A percentile compares a stretch with the other conserved stretches of the same genome.
Conservation (phyloP, 2,888 invertebrate genomes). For the Helobdella robusta region DNA sequence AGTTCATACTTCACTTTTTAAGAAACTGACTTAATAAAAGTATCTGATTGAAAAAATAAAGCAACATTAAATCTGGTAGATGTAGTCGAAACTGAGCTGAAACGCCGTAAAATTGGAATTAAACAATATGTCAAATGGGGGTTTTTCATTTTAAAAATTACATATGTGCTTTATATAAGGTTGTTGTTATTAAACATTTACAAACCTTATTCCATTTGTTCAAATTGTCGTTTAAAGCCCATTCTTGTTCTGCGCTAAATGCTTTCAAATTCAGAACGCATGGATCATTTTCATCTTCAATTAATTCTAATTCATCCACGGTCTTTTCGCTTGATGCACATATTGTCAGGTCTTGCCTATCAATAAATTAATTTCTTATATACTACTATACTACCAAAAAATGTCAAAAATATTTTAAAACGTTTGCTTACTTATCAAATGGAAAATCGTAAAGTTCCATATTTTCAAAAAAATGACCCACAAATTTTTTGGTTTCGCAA, state of each 20-base stretch:
- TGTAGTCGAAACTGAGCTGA: too few species aligned
- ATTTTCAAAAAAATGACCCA: constrained; percentile 29
- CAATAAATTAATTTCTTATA: not conserved
- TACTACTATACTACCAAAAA: not conserved
- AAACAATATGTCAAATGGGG: too few species aligned
- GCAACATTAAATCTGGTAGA: too few species aligned
- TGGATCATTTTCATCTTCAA: constrained; percentile 17
- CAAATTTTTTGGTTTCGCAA: constrained; percentile 22
- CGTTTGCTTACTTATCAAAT: constrained; percentile 28
- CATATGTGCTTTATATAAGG: too few species aligned
- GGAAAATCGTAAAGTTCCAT: constrained; percentile 32
- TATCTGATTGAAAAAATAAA: too few species aligned
- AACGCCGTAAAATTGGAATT: too few species aligned
- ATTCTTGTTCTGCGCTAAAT: constrained; percentile 46
- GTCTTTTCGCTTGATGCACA: constrained; percentile 18
- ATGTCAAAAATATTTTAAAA: not conserved
- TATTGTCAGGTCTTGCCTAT: constrained; percentile 29
- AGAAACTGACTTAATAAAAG: too few species aligned
- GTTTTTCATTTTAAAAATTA: too few species aligned
- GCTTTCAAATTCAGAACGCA: constrained; percentile 33
- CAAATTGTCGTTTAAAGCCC: constrained; percentile 41
- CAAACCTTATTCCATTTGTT: constrained; percentile 27
- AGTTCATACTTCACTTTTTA: too few species aligned
- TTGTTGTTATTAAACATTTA: not conserved
- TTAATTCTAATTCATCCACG: constrained; percentile 18